Percentiles rank a stretch among this genome's conserved stretches.
These are phyloP conservation scores for Brevipalpus yothersi DNA, from an alignment of 1,140 invertebrate species.

Conservation along the genomic window DNA sequence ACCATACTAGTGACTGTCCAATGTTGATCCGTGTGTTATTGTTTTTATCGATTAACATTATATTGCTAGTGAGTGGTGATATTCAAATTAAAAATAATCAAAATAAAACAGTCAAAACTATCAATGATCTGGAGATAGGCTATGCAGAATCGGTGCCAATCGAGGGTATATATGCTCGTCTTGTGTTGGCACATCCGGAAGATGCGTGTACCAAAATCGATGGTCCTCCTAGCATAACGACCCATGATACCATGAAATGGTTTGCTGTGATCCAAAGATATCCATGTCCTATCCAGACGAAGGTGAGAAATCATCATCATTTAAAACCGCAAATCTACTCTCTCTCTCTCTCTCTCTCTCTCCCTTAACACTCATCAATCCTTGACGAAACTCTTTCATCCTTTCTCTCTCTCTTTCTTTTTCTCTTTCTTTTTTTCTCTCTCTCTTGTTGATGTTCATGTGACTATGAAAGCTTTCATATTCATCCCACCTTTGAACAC, in stretches of 20 bases:
- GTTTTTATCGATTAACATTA: background rate
- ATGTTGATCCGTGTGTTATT: background rate
- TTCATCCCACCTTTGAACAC: too few species aligned
- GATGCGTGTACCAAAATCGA: conserved; percentile 11
- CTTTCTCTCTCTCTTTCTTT: too few species aligned
- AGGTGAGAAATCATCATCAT: conserved; percentile 6
- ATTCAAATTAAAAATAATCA: background rate
- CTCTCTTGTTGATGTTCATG: too few species aligned
- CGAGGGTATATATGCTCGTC: conserved; percentile 2
- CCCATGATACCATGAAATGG: conserved; percentile 8
- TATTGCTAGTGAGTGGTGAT: background rate
- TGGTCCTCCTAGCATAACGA: conserved; percentile 7
- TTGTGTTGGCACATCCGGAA: conserved; percentile 9
- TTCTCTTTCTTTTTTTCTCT: too few species aligned
- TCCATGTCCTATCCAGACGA: conserved; percentile 8
- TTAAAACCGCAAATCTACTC: background rate
- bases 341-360: too few species aligned
- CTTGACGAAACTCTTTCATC: too few species aligned
- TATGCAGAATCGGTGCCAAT: background rate
- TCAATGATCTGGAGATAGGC: background rate
- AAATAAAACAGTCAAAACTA: background rate
- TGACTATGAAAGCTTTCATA: too few species aligned
- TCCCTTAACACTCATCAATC: too few species aligned
- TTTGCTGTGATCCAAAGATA: conserved; percentile 12
- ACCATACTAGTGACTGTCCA: too few species aligned